These are phyloP conservation scores for Kryptolebias ocellatus DNA, from an alignment of 2,797 vertebrate genomes.

Conservation along the genomic window DNA sequence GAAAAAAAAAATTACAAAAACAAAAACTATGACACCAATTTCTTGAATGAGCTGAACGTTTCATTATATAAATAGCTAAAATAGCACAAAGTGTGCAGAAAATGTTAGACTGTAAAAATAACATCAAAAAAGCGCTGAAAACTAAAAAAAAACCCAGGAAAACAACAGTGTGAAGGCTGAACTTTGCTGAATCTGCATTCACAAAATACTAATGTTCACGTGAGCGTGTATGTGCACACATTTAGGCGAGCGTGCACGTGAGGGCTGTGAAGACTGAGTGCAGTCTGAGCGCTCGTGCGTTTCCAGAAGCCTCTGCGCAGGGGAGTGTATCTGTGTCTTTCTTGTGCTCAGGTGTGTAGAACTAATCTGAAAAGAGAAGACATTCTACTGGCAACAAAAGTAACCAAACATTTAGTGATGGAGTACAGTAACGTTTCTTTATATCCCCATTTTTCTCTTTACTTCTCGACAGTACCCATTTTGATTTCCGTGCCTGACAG, in stretches of 20 bases:
- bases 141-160: constrained; percentile 1
- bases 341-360: constrained; percentile 26
- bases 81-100: no score
- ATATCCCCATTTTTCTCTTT: constrained; percentile 5
- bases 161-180: no score
- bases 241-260: constrained; percentile 12
- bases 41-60: no score
- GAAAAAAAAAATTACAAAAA: no score
- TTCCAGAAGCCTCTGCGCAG: constrained; percentile 11
- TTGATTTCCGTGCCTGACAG: constrained; percentile 41
- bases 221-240: constrained; percentile 11
- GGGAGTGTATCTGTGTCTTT: constrained; percentile 7
- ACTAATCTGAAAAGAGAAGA: constrained; percentile 39
- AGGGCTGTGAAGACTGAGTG: neutral
- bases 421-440: constrained; percentile 28
- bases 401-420: constrained; percentile 8
- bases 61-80: no score
- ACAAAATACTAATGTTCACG: neutral
- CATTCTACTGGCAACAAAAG: constrained; percentile 30
- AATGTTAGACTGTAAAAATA: no score
- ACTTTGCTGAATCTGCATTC: no score
- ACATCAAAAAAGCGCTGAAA: neutral
- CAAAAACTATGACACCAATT: no score
- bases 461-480: constrained; percentile 21
- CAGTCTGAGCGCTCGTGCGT: neutral